A percentile compares a stretch with the other conserved stretches of the same genome.
These are phyloP conservation scores for Coleophora flavipennella DNA, from an alignment of 2,888 invertebrate genomes.

Conservation along the genomic window DNA sequence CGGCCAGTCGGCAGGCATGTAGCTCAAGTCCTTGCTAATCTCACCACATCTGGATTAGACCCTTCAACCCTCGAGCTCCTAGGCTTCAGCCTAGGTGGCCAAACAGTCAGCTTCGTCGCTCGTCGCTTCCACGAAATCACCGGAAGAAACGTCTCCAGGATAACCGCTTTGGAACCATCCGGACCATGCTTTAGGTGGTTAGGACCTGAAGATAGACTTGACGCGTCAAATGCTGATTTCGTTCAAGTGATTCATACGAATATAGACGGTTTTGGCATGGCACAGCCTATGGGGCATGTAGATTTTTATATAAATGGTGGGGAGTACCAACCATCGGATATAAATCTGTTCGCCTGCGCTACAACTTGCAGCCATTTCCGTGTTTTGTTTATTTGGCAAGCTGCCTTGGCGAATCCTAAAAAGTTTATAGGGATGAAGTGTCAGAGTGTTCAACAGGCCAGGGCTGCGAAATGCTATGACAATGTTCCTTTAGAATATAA, in stretches of 20 bases:
- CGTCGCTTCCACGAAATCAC: slow-evolving; percentile 46
- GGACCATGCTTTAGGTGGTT: slow-evolving; percentile 53
- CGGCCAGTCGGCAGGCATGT: slow-evolving; percentile 60
- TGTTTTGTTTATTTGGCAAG: slow-evolving; percentile 43
- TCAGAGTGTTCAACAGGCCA: slow-evolving; percentile 46
- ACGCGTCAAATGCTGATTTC: slow-evolving; percentile 49
- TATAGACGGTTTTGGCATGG: slow-evolving; percentile 64
- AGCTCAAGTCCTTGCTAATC: slow-evolving; percentile 44
- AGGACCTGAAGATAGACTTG: slow-evolving; percentile 32
- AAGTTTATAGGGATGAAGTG: slow-evolving; percentile 53
- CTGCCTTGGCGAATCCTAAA: slow-evolving; percentile 41
- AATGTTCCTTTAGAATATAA: slow-evolving; percentile 37
- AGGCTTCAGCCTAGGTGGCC: slow-evolving; percentile 59
- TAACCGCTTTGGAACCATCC: slow-evolving; percentile 53
- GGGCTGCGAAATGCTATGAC: slow-evolving; percentile 43
- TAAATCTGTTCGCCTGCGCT: slow-evolving; percentile 44
- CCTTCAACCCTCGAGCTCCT: slow-evolving; percentile 47
- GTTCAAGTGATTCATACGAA: slow-evolving; percentile 60
- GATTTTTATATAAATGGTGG: slow-evolving; percentile 61
- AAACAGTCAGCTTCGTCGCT: slow-evolving; percentile 52
- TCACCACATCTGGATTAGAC: slow-evolving; percentile 42
- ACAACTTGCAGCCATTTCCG: slow-evolving; percentile 57
- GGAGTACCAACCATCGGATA: slow-evolving; percentile 55
- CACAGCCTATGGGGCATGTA: slow-evolving; percentile 53
- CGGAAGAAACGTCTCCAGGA: slow-evolving; percentile 48